Conservation (phyloP, 2,888 invertebrate genomes). For the Sarcophaga subvicina region DNA sequence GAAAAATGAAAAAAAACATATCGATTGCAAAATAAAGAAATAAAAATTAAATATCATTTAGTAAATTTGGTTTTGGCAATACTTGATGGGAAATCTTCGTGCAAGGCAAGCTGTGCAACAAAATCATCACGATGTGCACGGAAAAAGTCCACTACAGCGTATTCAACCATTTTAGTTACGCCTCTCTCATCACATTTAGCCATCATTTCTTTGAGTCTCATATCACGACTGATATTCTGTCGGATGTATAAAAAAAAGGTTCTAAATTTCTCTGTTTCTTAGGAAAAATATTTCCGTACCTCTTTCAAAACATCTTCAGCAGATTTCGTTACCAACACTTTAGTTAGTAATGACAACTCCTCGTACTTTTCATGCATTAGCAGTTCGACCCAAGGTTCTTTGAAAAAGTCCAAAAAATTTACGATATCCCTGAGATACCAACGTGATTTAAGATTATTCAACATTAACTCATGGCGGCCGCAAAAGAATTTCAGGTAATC, state of each 20-base stretch:
- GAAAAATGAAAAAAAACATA: not conserved
- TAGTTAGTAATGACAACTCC: conserved; percentile 70
- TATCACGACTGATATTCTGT: conserved; percentile 58
- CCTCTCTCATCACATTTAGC: conserved; percentile 55
- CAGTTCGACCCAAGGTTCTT: conserved; percentile 74
- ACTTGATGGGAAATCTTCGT: conserved; percentile 73
- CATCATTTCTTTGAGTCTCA: conserved; percentile 38
- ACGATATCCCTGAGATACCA: conserved; percentile 72
- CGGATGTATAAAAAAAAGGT: not conserved
- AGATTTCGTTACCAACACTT: conserved; percentile 17
- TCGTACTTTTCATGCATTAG: conserved; percentile 76
- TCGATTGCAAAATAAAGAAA: conserved; percentile 11
- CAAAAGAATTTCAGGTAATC: conserved; percentile 75
- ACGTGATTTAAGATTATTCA: conserved; percentile 74
- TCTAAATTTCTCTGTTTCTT: not conserved
- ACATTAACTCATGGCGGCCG: conserved; percentile 75
- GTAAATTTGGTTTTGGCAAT: not conserved
- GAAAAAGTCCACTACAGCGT: conserved; percentile 73
- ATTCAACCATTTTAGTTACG: conserved; percentile 69
- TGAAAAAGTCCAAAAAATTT: conserved; percentile 74
- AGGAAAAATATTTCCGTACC: conserved; percentile 43
- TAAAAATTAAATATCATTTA: conserved; percentile 5
- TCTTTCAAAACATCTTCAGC: conserved; percentile 52
- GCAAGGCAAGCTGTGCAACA: conserved; percentile 72
- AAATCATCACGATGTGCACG: conserved; percentile 74